Conservation (phyloP, 2,797 vertebrate genomes). For the Eospalax fontanierii region DNA sequence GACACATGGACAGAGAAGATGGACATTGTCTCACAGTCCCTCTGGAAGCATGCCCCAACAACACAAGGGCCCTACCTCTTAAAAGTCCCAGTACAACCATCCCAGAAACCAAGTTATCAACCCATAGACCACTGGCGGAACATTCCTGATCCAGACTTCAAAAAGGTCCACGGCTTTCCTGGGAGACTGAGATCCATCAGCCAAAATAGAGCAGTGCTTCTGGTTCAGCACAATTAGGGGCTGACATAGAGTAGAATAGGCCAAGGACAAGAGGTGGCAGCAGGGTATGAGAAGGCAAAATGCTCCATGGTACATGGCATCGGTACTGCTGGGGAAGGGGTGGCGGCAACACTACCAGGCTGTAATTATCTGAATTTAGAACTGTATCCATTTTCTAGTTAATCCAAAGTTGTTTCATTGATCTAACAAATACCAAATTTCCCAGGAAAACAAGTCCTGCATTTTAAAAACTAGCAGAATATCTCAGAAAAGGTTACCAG, state of each 20-base stretch:
- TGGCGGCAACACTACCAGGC: no score
- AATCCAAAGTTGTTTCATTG: no score
- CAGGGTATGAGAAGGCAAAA: fast-evolving
- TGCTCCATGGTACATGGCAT: fast-evolving
- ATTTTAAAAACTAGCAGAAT: no score
- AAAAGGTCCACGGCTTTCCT: no score
- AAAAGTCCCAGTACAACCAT: background rate
- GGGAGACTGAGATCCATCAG: no score
- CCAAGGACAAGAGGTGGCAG: no score
- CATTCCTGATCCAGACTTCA: background rate
- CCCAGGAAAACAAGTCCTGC: background rate
- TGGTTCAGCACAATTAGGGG: background rate
- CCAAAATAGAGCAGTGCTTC: no score
- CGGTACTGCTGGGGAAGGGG: no score
- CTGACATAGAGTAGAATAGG: background rate
- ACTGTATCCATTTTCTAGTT: background rate
- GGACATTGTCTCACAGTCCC: background rate
- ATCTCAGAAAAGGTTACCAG: background rate
- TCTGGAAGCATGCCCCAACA: background rate
- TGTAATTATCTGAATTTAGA: background rate
- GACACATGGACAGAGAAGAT: background rate
- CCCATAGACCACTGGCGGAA: background rate
- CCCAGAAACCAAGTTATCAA: no score
- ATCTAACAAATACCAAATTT: background rate
- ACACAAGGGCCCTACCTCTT: background rate